Evolutionary conservation across 2,113 vertebrate species (phyloP).

Genomic region (Oophaga pumilio): DNA sequence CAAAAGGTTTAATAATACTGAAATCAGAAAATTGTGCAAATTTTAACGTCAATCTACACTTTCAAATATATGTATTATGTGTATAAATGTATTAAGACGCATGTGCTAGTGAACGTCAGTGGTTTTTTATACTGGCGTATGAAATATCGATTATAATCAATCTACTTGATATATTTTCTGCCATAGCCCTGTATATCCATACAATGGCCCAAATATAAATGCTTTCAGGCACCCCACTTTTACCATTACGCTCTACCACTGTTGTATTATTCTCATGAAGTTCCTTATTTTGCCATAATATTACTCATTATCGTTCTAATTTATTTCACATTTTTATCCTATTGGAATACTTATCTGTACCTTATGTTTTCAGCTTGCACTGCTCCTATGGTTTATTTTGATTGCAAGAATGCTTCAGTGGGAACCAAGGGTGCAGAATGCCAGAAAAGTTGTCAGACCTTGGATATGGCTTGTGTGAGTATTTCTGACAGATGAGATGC

Average conservation of each 20-base stretch:
- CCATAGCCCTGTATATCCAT: neutral
- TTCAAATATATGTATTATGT: no score
- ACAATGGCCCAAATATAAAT: neutral
- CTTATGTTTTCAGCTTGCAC: constrained; percentile 67
- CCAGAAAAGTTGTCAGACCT: constrained; percentile 86
- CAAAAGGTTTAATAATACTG: no score
- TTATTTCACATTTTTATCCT: neutral
- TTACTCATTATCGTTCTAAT: neutral
- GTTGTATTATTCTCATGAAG: neutral
- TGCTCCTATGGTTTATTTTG: constrained; percentile 80
- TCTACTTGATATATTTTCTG: no score
- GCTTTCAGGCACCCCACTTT: neutral
- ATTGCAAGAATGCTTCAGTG: constrained; percentile 73
- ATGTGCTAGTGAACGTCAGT: no score
- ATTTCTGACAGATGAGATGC: neutral
- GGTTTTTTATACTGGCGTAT: no score
- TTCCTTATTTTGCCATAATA: neutral
- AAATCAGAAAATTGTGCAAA: no score
- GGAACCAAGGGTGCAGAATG: constrained; percentile 79
- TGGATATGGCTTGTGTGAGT: constrained; percentile 91
- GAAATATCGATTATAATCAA: no score
- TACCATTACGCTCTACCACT: no score
- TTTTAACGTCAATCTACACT: no score
- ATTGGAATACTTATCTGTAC: constrained; percentile 23
- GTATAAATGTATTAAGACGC: no score